Evolutionary conservation across 2,888 invertebrate species (phyloP), one percentile per base, ranked within the genome.

Genomic region (Troilus luridus): DNA sequence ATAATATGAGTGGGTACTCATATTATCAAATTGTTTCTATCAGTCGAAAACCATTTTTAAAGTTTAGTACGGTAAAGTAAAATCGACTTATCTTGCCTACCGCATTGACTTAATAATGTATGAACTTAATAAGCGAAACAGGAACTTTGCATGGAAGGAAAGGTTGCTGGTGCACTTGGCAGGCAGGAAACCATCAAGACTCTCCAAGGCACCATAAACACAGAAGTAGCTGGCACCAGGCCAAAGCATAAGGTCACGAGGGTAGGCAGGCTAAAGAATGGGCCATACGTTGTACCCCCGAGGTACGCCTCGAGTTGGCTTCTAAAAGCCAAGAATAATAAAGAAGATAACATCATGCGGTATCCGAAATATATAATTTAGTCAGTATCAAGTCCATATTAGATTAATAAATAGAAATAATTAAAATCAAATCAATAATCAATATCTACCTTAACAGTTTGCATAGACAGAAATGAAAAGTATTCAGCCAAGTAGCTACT

Each of bases 181-280:
- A 77, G 72, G 72, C 72, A 41, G 14, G 41, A 24, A 41, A 77
- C 72, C 72, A 77, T 77, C 72, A 77, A 77, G 72, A 77, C 72
- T 12, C 72, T 41, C 72, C 41, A 77, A 77, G 72, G 72, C 27
- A 77, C 72, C n/a, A 77, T 77, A 77, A 77, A 77, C 72, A 77
- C 72, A 77, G 72, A 77, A 77, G 72, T 77, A 77, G 72, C 72
- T 77, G 72, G 72, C 72, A 77, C 72, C 41, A 41, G 72, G 19
- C 72, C 72, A 77, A 77, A 12, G 72, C 19, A 41, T 41, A 77
- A 77, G 72, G 72, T 77, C 72, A 77, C 72, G 27, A 41, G 72
- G 19, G 17, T 77, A 77, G 72, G 72, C 27, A 14, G 7, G 14
- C 72, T 27, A 41, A 77, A 77, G 72, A 77, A 77, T 77, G 72